Percentiles rank a stretch among this genome's conserved stretches.
phyloP scores from a whole-genome alignment of 2,888 invertebrate species.

The Cheilosia variabilis region DNA sequence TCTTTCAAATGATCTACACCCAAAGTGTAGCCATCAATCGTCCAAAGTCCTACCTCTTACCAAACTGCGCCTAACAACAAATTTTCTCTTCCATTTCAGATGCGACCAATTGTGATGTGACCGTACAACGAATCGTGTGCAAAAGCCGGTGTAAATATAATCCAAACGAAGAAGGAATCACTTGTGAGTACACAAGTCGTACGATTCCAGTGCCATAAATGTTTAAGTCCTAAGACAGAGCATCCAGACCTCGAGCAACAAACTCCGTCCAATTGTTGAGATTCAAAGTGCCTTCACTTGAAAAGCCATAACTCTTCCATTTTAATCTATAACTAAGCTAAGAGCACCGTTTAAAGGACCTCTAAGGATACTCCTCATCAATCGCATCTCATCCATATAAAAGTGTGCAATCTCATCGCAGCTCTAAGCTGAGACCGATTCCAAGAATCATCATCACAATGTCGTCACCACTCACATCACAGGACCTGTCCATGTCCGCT shows the following conservation, averaged over 20 bases:
- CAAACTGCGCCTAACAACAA: not conserved
- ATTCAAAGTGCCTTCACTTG: constrained; percentile 78
- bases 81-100: constrained; percentile 47
- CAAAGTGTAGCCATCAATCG: no score
- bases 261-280: constrained; percentile 79
- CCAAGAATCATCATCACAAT: constrained; percentile 62
- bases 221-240: constrained; percentile 71
- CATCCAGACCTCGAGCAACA: constrained; percentile 73
- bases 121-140: constrained; percentile 50
- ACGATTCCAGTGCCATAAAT: constrained; percentile 75
- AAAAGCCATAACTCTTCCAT: constrained; percentile 65
- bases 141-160: constrained; percentile 63
- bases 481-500: constrained; percentile 77
- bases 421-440: constrained; percentile 59
- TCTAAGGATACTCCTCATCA: constrained; percentile 36
- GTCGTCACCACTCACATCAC: constrained; percentile 78
- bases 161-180: constrained; percentile 61
- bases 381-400: constrained; percentile 2
- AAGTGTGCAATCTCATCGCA: constrained; percentile 43
- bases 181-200: constrained; percentile 32
- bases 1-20: no score
- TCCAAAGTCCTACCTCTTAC: not conserved
- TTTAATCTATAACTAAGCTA: constrained; percentile 66
- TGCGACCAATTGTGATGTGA: constrained; percentile 66
- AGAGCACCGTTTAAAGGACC: constrained; percentile 60